These are phyloP conservation scores for Lonchura striata DNA, from an alignment of 2,113 vertebrate genomes.

Conservation along the genomic window DNA sequence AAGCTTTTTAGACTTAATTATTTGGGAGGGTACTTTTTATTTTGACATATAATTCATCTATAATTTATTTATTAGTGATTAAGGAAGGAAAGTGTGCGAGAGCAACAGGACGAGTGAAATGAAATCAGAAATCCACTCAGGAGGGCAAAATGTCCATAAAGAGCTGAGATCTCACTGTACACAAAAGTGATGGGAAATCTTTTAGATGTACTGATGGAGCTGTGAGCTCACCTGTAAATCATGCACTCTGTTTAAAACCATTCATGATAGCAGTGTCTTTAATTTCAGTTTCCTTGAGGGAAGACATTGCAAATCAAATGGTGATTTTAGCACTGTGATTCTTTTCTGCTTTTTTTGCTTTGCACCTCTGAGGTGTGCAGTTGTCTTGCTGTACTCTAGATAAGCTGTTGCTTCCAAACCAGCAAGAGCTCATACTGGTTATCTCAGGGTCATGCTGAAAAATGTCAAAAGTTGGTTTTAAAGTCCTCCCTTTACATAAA, in stretches of 20 bases:
- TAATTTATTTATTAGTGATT: background rate
- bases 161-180: background rate
- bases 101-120: background rate
- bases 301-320: background rate
- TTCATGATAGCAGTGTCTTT: background rate
- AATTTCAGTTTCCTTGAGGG: background rate
- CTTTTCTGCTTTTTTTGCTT: background rate
- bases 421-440: background rate
- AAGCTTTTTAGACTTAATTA: background rate
- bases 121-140: background rate
- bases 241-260: background rate
- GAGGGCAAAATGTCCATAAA: background rate
- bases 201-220: background rate
- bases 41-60: background rate
- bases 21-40: background rate
- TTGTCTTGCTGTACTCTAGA: background rate
- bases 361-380: background rate
- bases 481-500: background rate
- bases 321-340: background rate
- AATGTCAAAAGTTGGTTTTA: background rate
- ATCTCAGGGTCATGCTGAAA: background rate
- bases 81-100: background rate
- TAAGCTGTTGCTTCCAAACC: background rate
- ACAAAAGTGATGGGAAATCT: background rate
- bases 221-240: background rate